phyloP scores from a whole-genome alignment of 30 jellyfish, hydroid and myxozoan species.

The Chrysaora quinquecirrha region DNA sequence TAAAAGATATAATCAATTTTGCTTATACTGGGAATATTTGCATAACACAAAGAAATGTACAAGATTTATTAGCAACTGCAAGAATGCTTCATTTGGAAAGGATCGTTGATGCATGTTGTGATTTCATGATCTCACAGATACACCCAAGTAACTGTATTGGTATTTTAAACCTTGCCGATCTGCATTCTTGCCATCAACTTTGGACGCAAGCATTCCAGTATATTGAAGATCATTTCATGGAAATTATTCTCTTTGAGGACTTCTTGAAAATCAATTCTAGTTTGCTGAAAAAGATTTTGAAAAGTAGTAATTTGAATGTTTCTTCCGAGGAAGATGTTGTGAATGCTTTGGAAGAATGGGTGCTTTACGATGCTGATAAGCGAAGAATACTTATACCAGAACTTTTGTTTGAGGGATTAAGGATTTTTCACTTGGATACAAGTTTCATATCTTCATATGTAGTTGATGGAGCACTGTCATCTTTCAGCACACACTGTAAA shows the following conservation, averaged over 20 bases:
- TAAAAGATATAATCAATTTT: constrained; percentile 71
- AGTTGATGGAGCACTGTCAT: constrained; percentile 61
- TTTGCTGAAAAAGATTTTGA: constrained; percentile 42
- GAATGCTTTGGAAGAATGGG: constrained; percentile 82
- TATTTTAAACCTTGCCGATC: constrained; percentile 71
- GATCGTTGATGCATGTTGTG: constrained; percentile 92
- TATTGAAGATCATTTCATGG: constrained; percentile 74
- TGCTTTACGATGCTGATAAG: constrained; percentile 50
- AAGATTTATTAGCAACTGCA: constrained; percentile 82
- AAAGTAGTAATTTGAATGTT: constrained; percentile 66
- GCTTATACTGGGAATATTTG: constrained; percentile 85
- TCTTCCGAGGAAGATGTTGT: constrained; percentile 81
- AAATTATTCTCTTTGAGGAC: constrained; percentile 70
- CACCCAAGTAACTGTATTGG: constrained; percentile 92
- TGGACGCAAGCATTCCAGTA: constrained; percentile 65
- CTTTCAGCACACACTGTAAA: constrained; percentile 50
- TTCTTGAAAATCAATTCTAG: constrained; percentile 40
- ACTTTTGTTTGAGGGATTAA: constrained; percentile 49
- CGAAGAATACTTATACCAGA: constrained; percentile 71
- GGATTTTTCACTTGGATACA: constrained; percentile 66
- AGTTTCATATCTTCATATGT: constrained; percentile 42
- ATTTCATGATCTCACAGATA: constrained; percentile 68
- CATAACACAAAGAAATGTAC: constrained; percentile 72
- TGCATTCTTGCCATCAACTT: constrained; percentile 67
- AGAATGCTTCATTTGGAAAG: constrained; percentile 79